These are phyloP conservation scores for Apantesis nais DNA, from an alignment of 2,888 invertebrate genomes.

Conservation along the genomic window DNA sequence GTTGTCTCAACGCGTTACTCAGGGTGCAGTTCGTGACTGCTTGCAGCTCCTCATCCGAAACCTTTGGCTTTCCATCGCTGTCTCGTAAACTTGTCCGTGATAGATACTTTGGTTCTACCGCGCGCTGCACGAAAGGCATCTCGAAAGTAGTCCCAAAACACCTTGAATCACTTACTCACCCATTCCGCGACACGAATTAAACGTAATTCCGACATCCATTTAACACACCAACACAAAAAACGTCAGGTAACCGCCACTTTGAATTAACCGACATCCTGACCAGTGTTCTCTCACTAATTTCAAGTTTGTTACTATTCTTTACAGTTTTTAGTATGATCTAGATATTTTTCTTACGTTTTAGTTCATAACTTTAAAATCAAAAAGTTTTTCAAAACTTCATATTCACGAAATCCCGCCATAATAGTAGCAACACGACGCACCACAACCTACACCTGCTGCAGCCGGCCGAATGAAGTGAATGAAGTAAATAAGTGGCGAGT, in stretches of 20 bases:
- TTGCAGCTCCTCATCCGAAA: slow-evolving; percentile 91
- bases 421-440: slow-evolving; percentile 46
- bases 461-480: slow-evolving; percentile 71
- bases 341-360: slow-evolving; percentile 52
- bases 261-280: slow-evolving; percentile 85
- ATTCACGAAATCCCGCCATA: slow-evolving; percentile 80
- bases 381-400: slow-evolving; percentile 78
- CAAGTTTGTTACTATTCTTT: slow-evolving; percentile 49
- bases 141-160: slow-evolving; percentile 72
- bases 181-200: slow-evolving; percentile 79
- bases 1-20: slow-evolving; percentile 93
- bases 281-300: slow-evolving; percentile 75
- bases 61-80: slow-evolving; percentile 84
- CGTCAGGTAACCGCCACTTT: slow-evolving; percentile 86
- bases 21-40: slow-evolving; percentile 95
- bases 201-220: slow-evolving; percentile 81
- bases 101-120: slow-evolving; percentile 92
- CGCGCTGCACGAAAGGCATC: slow-evolving; percentile 95
- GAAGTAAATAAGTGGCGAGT: slow-evolving; percentile 53
- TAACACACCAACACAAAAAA: slow-evolving; percentile 84
- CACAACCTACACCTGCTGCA: slow-evolving; percentile 55
- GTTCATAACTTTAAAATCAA: slow-evolving; percentile 58
- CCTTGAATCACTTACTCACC: slow-evolving; percentile 72
- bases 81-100: slow-evolving; percentile 88
- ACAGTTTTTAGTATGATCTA: slow-evolving; percentile 54